A percentile compares a stretch with the other conserved stretches of the same genome.
phyloP scores from a whole-genome alignment of 2,888 invertebrate species.

The Cheilosia vernalis region DNA sequence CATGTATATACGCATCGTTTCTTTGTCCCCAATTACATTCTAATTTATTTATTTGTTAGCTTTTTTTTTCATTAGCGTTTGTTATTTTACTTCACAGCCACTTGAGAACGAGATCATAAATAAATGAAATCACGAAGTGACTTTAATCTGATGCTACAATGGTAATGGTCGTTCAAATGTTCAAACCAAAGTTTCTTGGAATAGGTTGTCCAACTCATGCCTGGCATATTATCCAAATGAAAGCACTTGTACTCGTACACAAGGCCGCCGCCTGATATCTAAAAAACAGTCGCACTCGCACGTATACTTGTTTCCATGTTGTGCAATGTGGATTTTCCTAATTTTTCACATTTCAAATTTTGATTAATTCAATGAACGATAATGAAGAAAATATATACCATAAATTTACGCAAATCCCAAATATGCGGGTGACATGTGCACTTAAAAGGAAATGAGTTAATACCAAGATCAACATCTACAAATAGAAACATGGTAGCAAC shows the following conservation, averaged over 20 bases:
- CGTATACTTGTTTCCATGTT: neutral
- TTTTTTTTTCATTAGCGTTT: conserved; percentile 32
- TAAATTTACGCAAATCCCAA: no score
- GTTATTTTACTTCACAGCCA: conserved; percentile 48
- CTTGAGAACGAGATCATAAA: conserved; percentile 57
- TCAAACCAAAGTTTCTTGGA: conserved; percentile 51
- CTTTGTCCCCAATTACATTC: conserved; percentile 30
- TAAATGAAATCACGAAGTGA: conserved; percentile 64
- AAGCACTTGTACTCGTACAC: conserved; percentile 22
- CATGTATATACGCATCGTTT: neutral
- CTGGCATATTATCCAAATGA: conserved; percentile 43
- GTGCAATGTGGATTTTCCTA: neutral
- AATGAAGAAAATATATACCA: no score
- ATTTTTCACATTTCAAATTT: no score
- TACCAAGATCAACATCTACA: no score
- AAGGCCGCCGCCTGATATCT: neutral
- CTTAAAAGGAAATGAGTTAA: no score
- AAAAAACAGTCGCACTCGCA: neutral
- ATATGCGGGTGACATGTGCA: no score
- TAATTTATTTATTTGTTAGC: conserved; percentile 39
- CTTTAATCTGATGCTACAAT: conserved; percentile 64
- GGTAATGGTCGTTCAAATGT: conserved; percentile 36
- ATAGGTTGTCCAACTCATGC: conserved; percentile 17
- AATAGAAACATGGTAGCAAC: no score
- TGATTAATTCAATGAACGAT: no score